phyloP scores from a whole-genome alignment of 2,113 vertebrate species.

The Hemiprocne comata region DNA sequence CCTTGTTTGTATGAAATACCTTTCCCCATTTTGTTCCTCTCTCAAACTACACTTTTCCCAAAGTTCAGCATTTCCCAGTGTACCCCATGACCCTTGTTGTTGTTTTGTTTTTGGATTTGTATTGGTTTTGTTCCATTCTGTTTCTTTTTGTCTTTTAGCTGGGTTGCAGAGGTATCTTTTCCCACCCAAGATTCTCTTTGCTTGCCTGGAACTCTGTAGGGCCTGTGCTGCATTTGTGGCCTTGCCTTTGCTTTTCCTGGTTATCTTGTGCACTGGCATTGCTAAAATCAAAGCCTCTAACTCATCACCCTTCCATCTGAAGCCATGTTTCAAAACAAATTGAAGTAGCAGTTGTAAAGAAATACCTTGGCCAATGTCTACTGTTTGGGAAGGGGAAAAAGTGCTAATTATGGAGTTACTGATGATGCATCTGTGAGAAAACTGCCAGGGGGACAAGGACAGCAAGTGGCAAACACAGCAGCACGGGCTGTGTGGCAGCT shows the following conservation, averaged over 20 bases:
- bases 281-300: neutral
- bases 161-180: neutral
- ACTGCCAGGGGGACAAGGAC: neutral
- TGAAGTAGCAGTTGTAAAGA: neutral
- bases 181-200: neutral
- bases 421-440: neutral
- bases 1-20: constrained; percentile 23
- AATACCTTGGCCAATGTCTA: neutral
- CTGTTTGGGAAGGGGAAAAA: neutral
- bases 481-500: neutral
- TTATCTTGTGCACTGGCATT: neutral
- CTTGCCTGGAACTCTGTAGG: neutral
- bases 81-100: neutral
- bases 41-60: neutral
- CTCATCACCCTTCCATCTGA: neutral
- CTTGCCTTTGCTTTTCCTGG: neutral
- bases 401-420: neutral
- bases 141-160: neutral
- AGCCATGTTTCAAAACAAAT: neutral
- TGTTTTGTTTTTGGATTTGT: neutral
- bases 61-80: neutral
- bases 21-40: neutral
- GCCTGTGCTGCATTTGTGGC: neutral
- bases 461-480: neutral
- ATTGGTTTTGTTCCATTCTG: neutral